Percentiles rank a stretch among this genome's conserved stretches.
phyloP scores from a whole-genome alignment of 2,888 invertebrate species.

The Parascotia fuliginaria region DNA sequence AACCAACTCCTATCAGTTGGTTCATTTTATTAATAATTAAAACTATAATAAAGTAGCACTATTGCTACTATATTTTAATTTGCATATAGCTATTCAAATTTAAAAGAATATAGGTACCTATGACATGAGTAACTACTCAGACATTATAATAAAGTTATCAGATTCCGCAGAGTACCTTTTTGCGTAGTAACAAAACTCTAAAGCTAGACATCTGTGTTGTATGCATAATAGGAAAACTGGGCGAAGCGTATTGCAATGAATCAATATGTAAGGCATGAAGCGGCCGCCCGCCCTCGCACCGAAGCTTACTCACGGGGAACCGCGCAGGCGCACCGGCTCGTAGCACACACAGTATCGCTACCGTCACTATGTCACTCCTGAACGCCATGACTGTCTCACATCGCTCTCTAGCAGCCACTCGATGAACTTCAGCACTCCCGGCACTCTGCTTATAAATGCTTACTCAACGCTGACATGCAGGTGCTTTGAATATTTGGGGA shows the following conservation, averaged over 20 bases:
- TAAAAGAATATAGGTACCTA: too few relatives aligned
- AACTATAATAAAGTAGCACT: too few relatives aligned
- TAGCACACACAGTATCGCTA: slow-evolving; percentile 71
- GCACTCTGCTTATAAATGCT: slow-evolving; percentile 69
- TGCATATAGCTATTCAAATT: too few relatives aligned
- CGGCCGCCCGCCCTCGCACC: slow-evolving; percentile 70
- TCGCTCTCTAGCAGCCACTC: slow-evolving; percentile 62
- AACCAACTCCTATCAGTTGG: too few relatives aligned
- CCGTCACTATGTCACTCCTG: slow-evolving; percentile 61
- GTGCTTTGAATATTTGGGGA: slow-evolving; percentile 80
- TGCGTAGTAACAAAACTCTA: not conserved
- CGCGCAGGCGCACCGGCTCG: slow-evolving; percentile 78
- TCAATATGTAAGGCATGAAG: slow-evolving; percentile 31
- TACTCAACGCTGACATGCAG: slow-evolving; percentile 72
- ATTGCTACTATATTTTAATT: too few relatives aligned
- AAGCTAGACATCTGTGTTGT: not conserved
- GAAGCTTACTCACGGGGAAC: slow-evolving; percentile 78
- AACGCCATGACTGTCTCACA: slow-evolving; percentile 70
- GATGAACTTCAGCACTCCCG: slow-evolving; percentile 46
- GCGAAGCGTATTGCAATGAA: slow-evolving; percentile 23
- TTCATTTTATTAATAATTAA: too few relatives aligned
- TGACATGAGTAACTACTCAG: too few relatives aligned
- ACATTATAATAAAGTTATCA: too few relatives aligned
- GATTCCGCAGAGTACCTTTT: not conserved
- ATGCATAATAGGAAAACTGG: slow-evolving; percentile 10